A percentile compares a stretch with the other conserved stretches of the same genome.
Conservation (phyloP, 2,888 invertebrate genomes). For the Metacarcinus magister region DNA sequence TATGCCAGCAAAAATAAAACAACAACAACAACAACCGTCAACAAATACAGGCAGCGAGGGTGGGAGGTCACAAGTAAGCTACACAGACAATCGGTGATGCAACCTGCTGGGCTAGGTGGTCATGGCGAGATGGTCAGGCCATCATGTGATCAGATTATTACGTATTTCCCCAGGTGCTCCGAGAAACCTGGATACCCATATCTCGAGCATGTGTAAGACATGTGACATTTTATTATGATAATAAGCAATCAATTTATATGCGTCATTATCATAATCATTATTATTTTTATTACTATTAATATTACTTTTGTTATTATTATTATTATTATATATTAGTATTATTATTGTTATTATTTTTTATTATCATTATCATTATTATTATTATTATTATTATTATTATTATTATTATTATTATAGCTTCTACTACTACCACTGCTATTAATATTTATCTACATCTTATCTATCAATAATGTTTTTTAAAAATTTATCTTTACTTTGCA, state of each 20-base stretch:
- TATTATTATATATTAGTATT: too few relatives aligned
- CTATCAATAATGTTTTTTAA: too few relatives aligned
- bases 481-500: too few relatives aligned
- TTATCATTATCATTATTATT: not conserved
- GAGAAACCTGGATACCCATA: not conserved
- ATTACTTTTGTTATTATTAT: too few relatives aligned
- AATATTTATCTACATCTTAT: too few relatives aligned
- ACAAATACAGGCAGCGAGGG: not conserved
- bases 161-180: not conserved
- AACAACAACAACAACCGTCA: too few relatives aligned
- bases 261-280: too few relatives aligned
- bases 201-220: not conserved
- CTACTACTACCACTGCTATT: not conserved
- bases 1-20: too few relatives aligned
- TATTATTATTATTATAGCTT: constrained; percentile 19
- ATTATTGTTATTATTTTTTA: constrained; percentile 41
- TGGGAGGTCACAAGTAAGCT: not conserved
- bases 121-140: constrained; percentile 33
- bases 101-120: not conserved
- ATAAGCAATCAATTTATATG: too few relatives aligned
- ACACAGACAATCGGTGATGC: not conserved
- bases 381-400: constrained; percentile 57
- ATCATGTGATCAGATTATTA: constrained; percentile 3
- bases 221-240: not conserved
- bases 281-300: too few relatives aligned